Percentiles rank a stretch among this genome's conserved stretches.
Evolutionary conservation across 2,797 vertebrate genomes (phyloP).

Genomic region (Eremophila alpestris): DNA sequence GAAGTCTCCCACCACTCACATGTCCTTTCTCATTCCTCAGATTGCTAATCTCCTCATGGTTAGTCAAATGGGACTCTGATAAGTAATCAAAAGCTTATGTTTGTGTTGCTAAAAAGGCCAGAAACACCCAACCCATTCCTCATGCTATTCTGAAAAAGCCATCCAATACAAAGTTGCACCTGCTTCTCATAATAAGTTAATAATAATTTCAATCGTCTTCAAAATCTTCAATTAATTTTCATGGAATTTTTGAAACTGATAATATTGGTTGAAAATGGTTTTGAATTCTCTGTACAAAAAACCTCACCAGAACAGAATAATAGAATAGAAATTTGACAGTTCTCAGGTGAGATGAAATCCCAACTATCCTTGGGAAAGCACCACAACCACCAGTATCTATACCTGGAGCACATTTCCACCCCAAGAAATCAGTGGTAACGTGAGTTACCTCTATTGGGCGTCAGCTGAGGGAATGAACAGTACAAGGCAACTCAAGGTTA

Average conservation of each 20-base stretch:
- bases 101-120: background rate
- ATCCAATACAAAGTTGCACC: background rate
- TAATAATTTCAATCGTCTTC: background rate
- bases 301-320: background rate
- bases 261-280: background rate
- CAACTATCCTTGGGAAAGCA: background rate
- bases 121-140: background rate
- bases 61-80: background rate
- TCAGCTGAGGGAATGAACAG: background rate
- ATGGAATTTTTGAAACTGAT: background rate
- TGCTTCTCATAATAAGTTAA: background rate
- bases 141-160: background rate
- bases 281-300: background rate
- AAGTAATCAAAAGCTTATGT: background rate
- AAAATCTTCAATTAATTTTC: background rate
- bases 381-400: background rate
- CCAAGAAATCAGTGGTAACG: background rate
- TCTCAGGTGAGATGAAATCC: background rate
- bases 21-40: background rate
- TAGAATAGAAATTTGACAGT: background rate
- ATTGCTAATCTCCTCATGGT: background rate
- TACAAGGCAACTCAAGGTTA: background rate
- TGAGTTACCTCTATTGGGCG: background rate
- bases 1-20: background rate
- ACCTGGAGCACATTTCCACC: background rate